Conservation (phyloP, 2,888 invertebrate genomes). For the Drosophila mulleri region DNA sequence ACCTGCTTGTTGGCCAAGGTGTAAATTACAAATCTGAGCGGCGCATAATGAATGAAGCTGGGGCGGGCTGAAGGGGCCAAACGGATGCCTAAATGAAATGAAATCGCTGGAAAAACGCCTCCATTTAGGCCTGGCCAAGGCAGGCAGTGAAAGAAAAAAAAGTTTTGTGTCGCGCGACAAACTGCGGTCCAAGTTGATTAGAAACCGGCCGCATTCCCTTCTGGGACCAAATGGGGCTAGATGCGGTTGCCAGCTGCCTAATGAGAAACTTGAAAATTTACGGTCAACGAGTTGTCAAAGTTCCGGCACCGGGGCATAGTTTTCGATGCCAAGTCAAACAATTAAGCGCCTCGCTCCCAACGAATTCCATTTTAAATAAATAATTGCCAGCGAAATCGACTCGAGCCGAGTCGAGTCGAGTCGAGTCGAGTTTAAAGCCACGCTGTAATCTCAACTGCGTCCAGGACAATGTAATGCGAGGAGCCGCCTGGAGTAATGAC, state of each 20-base stretch:
- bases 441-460: constrained; percentile 45
- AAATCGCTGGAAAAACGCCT: constrained; percentile 77
- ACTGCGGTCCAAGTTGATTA: constrained; percentile 78
- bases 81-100: constrained; percentile 74
- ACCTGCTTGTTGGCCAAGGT: constrained; percentile 63
- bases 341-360: constrained; percentile 64
- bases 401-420: constrained; percentile 43
- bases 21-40: constrained; percentile 77
- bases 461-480: constrained; percentile 50
- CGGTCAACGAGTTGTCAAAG: constrained; percentile 79
- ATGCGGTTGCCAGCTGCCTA: constrained; percentile 47
- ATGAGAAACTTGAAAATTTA: constrained; percentile 80
- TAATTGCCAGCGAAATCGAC: constrained; percentile 74
- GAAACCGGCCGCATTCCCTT: constrained; percentile 63
- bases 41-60: constrained; percentile 73
- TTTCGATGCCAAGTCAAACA: constrained; percentile 76
- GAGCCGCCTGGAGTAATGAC: constrained; percentile 68
- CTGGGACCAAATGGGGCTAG: constrained; percentile 33
- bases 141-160: constrained; percentile 33
- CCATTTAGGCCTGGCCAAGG: constrained; percentile 60
- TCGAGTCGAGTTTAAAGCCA: constrained; percentile 1
- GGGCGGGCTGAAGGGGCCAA: constrained; percentile 36
- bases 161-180: constrained; percentile 67
- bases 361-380: constrained; percentile 75
- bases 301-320: constrained; percentile 66